phyloP scores from a whole-genome alignment of 2,888 invertebrate genomes.

The Lordiphosa andalusiaca region DNA sequence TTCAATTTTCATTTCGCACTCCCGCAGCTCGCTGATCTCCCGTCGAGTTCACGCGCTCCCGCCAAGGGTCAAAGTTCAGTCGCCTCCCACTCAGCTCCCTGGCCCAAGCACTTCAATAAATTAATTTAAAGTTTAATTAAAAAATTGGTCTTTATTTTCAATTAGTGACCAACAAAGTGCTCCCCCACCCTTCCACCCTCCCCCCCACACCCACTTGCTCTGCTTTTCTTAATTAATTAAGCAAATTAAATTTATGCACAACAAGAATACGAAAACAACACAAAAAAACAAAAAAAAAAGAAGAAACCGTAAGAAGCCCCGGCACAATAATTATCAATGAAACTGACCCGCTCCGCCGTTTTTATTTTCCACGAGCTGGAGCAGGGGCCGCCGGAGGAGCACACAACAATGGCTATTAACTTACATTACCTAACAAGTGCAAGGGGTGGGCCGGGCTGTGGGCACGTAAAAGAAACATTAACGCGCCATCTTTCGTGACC shows the following conservation, averaged over 20 bases:
- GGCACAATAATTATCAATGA: slow-evolving; percentile 75
- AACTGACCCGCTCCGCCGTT: slow-evolving; percentile 39
- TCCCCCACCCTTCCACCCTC: background rate
- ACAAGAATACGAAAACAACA: slow-evolving; percentile 15
- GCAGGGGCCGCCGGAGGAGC: slow-evolving; percentile 11
- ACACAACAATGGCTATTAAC: slow-evolving; percentile 68
- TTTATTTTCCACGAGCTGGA: slow-evolving; percentile 7
- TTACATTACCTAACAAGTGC: slow-evolving; percentile 64
- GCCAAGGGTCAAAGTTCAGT: slow-evolving; percentile 51
- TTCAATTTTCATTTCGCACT: background rate
- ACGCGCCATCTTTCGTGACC: slow-evolving; percentile 48
- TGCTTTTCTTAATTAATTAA: slow-evolving; percentile 71
- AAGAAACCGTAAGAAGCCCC: slow-evolving; percentile 40
- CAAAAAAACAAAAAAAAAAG: background rate
- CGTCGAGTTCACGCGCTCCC: slow-evolving; percentile 45
- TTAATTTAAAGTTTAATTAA: slow-evolving; percentile 75
- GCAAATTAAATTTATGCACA: slow-evolving; percentile 72
- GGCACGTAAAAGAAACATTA: slow-evolving; percentile 73
- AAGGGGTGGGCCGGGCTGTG: slow-evolving; percentile 23
- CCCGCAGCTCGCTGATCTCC: slow-evolving; percentile 45
- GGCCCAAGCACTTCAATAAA: slow-evolving; percentile 65
- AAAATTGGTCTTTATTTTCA: slow-evolving; percentile 73
- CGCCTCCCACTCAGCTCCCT: background rate
- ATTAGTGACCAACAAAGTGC: slow-evolving; percentile 47
- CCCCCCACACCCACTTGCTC: background rate